Conservation (phyloP, 2,113 vertebrate species). For the Mionectes macconnelli region DNA sequence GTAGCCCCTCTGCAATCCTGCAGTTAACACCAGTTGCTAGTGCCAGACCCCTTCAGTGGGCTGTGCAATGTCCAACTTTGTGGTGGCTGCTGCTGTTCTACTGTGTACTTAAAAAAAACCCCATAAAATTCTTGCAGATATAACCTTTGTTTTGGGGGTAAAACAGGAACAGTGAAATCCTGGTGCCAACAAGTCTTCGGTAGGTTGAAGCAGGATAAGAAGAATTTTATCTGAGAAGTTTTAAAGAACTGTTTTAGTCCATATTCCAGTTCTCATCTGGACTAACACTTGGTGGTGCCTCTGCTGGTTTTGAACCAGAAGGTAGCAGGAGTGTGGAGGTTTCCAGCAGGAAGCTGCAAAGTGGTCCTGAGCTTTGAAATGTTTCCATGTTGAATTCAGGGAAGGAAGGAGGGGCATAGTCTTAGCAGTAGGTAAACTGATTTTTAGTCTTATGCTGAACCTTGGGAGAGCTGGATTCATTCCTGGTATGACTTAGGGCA, state of each 20-base stretch:
- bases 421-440: neutral
- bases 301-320: neutral
- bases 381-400: neutral
- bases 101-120: neutral
- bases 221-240: neutral
- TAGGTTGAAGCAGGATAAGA: neutral
- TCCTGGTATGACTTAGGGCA: neutral
- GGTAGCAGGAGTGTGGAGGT: neutral
- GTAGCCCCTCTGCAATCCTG: conserved; percentile 45
- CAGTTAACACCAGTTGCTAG: conserved; percentile 46
- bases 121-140: neutral
- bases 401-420: neutral
- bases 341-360: neutral
- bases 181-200: neutral
- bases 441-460: neutral
- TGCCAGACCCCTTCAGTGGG: conserved; percentile 27
- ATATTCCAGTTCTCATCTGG: neutral
- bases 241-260: neutral
- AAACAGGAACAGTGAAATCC: neutral
- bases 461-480: neutral
- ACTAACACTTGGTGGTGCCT: neutral
- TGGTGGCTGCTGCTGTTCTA: neutral
- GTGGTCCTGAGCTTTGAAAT: neutral
- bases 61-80: neutral
- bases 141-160: neutral